Conservation (phyloP, 37 sponge, comb jelly and placozoan genomes). For the Amphimedon queenslandica region DNA sequence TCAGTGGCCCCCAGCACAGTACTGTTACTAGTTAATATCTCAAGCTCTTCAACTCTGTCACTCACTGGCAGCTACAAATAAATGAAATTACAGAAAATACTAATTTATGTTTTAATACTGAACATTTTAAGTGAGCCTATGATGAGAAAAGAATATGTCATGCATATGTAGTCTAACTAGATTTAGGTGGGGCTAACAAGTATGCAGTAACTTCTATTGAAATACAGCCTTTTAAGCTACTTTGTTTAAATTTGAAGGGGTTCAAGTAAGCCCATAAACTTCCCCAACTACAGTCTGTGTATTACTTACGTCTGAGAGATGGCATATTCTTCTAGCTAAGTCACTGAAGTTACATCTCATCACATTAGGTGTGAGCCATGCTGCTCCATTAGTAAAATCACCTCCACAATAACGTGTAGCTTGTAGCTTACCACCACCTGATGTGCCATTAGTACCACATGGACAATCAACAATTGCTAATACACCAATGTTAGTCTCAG, state of each 20-base stretch:
- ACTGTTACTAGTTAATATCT: background rate
- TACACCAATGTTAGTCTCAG: conserved; percentile 38
- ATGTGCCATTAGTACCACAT: conserved; percentile 8
- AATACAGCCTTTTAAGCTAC: no score
- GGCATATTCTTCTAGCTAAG: conserved; percentile 15
- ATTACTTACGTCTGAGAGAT: conserved; percentile 29
- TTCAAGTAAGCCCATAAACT: no score
- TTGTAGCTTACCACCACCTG: background rate
- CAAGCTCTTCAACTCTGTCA: background rate
- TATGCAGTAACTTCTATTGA: no score
- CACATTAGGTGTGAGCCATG: conserved; percentile 21
- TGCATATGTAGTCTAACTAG: no score
- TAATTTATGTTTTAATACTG: no score
- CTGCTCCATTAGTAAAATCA: conserved; percentile 32
- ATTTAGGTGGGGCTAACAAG: no score
- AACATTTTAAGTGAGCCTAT: no score
- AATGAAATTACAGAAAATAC: no score
- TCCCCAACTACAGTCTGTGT: no score
- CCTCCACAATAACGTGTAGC: conserved; percentile 51
- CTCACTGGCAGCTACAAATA: background rate
- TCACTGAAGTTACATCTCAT: conserved; percentile 29
- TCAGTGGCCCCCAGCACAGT: background rate
- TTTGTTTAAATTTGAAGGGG: no score
- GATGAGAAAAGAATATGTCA: no score
- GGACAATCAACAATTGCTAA: conserved; percentile 24